A percentile compares a stretch with the other conserved stretches of the same genome.
Conservation (phyloP, 2,888 invertebrate genomes). For the Mythimna albipuncta region DNA sequence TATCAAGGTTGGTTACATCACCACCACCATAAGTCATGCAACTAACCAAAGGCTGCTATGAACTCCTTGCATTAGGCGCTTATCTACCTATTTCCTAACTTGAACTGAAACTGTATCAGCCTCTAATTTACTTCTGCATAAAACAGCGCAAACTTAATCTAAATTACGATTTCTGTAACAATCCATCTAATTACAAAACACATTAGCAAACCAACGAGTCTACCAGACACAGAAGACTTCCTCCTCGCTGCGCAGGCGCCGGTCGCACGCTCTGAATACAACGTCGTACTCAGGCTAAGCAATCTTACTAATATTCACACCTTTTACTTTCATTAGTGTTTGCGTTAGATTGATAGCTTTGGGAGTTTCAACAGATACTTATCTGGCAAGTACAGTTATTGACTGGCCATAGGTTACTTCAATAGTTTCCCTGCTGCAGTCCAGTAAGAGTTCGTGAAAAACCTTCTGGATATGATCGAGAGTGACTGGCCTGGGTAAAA, state of each 20-base stretch:
- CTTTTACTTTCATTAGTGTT: conserved; percentile 72
- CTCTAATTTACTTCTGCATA: not conserved
- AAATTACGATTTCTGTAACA: conserved; percentile 46
- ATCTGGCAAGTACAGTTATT: not conserved
- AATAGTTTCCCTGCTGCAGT: too few species aligned
- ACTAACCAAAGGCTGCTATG: too few species aligned
- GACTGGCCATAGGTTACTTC: not conserved
- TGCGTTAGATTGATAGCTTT: not conserved
- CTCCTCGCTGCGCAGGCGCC: conserved; percentile 44
- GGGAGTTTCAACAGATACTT: not conserved
- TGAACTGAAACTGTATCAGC: not conserved
- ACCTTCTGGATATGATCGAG: too few species aligned
- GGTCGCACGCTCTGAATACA: conserved; percentile 84
- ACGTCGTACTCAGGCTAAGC: conserved; percentile 41
- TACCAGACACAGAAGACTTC: conserved; percentile 34
- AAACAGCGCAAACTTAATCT: conserved; percentile 38
- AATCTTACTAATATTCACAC: conserved; percentile 69
- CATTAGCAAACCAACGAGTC: conserved; percentile 47
- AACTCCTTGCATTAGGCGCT: too few species aligned
- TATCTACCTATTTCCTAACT: not conserved
- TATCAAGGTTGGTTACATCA: too few species aligned
- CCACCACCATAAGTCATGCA: not conserved
- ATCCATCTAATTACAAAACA: conserved; percentile 59
- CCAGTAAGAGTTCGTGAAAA: too few species aligned
- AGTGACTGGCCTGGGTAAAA: too few species aligned